Base-by-base conservation (phyloP, 2,113 vertebrate genomes). In the Chloropsis hardwickii region DNA sequence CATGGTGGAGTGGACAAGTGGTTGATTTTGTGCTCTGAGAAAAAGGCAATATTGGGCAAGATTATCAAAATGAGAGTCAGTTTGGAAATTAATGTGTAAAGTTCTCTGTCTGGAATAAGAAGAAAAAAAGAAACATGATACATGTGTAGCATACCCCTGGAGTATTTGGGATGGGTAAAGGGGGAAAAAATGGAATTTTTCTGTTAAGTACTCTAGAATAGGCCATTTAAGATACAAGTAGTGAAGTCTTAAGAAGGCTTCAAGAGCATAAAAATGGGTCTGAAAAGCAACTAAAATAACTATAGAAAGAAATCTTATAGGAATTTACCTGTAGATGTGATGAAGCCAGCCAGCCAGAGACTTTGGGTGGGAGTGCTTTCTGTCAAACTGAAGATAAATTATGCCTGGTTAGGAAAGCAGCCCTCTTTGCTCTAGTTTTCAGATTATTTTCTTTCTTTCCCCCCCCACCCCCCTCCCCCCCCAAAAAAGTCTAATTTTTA, bases 381-480 rank as follows among this genome's bases (percentile, higher is more conserved):
- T 81, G 45, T 73, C 3, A 9, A 73, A 61, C 16, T 44, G 45
- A 73, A 64, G 76, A 4, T 29, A 23, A 77, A 2, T 56, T 60
- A n/a, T n/a, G 11, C 19, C 48, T 65, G 7, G 2, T 78, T 42
- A 62, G 25, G 24, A 74, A 65, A 78, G 47, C 9, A 89, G 28
- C 1, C 16, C 12, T 45, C 48, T 74, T 74, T 88, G 25, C 17
- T 88, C 29, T 50, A 18, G 2, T n/a, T 80, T 91, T 81, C 7
- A 29, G 21, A 6, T 72, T 50, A 5, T 76, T 50, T 69, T 28
- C 10, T 13, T 37, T 4, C 22, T 24, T 27, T 0, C 3, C 7
- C 9, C 19, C 2, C 2, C 12, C 10, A 5, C 7, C 6, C 10
- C 4, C 4, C 15, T 0, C 14, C 11, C 20, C 11, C 3, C 37